These are phyloP conservation scores for Lithophane socia DNA, from an alignment of 2,888 invertebrate genomes.

Conservation along the genomic window DNA sequence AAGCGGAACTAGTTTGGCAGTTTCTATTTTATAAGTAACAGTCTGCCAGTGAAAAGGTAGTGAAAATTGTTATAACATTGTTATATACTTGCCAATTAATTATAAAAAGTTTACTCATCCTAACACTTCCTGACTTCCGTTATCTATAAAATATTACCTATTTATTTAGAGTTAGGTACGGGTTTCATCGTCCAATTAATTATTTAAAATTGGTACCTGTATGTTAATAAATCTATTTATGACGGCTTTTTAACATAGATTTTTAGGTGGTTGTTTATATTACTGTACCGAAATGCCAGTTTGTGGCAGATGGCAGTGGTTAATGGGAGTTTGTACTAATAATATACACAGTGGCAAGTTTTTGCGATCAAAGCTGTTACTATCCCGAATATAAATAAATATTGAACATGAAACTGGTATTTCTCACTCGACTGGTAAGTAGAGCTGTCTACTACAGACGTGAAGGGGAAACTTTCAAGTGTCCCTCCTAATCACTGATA, in stretches of 20 bases:
- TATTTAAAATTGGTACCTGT: background rate
- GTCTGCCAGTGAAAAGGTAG: constrained; percentile 32
- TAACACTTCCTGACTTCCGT: constrained; percentile 25
- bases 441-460: constrained; percentile 33
- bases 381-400: constrained; percentile 34
- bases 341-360: background rate
- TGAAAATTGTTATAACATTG: constrained; percentile 47
- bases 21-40: constrained; percentile 51
- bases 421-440: constrained; percentile 35
- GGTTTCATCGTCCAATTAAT: constrained; percentile 3
- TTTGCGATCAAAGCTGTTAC: background rate
- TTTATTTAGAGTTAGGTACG: background rate
- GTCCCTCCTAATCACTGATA: constrained; percentile 57
- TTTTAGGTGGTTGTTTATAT: background rate
- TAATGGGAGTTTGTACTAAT: background rate
- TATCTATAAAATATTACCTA: constrained; percentile 4
- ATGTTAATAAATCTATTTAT: background rate
- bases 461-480: constrained; percentile 57
- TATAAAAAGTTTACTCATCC: constrained; percentile 30
- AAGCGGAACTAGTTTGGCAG: constrained; percentile 63
- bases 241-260: background rate
- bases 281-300: background rate
- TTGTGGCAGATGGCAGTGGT: background rate
- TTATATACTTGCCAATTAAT: constrained; percentile 48
- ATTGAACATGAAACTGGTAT: constrained; percentile 42